Conservation (phyloP, 1,140 invertebrate species). For the Nixonia krombeini region DNA sequence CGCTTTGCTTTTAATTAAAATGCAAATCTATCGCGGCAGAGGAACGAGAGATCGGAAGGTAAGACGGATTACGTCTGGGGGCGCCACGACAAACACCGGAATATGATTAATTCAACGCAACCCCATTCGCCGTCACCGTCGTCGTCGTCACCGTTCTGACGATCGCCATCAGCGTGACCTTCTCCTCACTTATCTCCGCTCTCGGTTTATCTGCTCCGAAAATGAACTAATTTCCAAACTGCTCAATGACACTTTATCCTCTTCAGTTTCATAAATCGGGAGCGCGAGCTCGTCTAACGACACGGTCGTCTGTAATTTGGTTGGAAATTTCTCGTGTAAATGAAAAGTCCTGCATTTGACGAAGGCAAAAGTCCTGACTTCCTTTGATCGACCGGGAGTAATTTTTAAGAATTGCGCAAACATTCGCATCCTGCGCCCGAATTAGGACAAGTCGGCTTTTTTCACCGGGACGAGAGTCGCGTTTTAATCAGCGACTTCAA, state of each 20-base stretch:
- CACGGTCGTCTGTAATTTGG: too few species aligned
- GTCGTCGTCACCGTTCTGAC: slow-evolving; percentile 10
- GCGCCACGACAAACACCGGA: slow-evolving; percentile 70
- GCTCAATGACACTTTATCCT: not conserved
- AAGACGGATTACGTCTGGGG: slow-evolving; percentile 72
- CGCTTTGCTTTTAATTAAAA: slow-evolving; percentile 77
- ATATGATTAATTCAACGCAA: slow-evolving; percentile 72
- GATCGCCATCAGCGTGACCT: slow-evolving; percentile 16
- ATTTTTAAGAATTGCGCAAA: slow-evolving; percentile 40
- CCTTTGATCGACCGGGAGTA: slow-evolving; percentile 26
- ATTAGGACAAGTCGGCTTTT: slow-evolving; percentile 5
- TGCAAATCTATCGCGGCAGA: slow-evolving; percentile 74
- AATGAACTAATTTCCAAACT: not conserved
- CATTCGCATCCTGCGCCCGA: slow-evolving; percentile 8
- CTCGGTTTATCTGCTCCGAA: slow-evolving; percentile 1
- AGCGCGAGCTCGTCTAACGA: too few species aligned
- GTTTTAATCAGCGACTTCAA: slow-evolving; percentile 70
- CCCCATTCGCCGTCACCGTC: slow-evolving; percentile 34
- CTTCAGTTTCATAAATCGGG: too few species aligned
- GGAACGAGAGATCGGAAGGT: slow-evolving; percentile 69
- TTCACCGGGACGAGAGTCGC: slow-evolving; percentile 24
- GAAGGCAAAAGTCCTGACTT: not conserved
- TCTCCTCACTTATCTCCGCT: not conserved
- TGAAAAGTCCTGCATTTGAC: too few species aligned
- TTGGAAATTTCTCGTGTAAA: not conserved